A percentile compares a stretch with the other conserved stretches of the same genome.
phyloP scores from a whole-genome alignment of 2,888 invertebrate species.

The Himalopsyche anomala region DNA sequence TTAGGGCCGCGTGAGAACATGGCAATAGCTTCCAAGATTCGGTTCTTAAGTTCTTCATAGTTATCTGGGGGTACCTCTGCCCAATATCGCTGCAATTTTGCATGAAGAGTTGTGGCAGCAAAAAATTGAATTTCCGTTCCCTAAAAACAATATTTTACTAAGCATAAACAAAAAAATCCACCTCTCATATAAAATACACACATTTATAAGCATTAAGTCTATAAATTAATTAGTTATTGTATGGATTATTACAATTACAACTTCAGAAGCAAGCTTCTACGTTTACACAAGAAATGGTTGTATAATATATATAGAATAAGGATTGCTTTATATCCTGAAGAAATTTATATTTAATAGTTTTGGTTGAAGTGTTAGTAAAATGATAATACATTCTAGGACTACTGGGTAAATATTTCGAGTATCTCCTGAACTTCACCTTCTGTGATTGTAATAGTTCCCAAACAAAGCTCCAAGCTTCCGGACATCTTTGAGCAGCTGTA shows the following conservation, averaged over 20 bases:
- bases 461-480: constrained; percentile 94
- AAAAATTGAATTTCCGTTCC: constrained; percentile 94
- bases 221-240: too few species aligned
- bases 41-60: constrained; percentile 85
- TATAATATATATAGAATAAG: too few species aligned
- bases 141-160: constrained; percentile 71
- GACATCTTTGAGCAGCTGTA: constrained; percentile 88
- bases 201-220: too few species aligned
- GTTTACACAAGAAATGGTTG: too few species aligned
- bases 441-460: constrained; percentile 91
- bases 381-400: background rate
- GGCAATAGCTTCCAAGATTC: constrained; percentile 86
- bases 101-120: constrained; percentile 92
- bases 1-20: constrained; percentile 89
- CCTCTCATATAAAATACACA: too few species aligned
- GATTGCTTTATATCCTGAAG: background rate
- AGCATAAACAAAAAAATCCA: background rate
- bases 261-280: too few species aligned
- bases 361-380: background rate
- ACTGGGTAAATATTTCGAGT: background rate
- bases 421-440: constrained; percentile 78
- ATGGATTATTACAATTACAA: too few species aligned
- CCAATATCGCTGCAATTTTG: constrained; percentile 92
- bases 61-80: constrained; percentile 89
- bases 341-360: too few species aligned